Base-by-base conservation (phyloP, 2,888 invertebrate species). In the Eupelmus urozonus region DNA sequence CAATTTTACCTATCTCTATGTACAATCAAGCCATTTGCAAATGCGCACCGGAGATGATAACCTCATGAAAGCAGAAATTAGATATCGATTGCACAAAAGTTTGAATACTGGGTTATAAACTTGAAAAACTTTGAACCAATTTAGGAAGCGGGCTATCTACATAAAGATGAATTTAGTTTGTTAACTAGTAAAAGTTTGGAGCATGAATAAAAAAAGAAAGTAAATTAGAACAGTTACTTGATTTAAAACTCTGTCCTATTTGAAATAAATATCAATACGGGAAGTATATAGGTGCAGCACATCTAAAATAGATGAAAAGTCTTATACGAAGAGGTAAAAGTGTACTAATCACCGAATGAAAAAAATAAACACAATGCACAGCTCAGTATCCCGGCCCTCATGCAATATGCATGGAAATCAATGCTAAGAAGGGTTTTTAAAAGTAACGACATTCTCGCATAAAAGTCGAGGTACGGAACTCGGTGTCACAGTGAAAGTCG, bases 81-180 rank as follows among this genome's bases (percentile, higher is more conserved):
- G 20, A 60, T 70, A 70, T 70, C 59, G 59, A 70, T 70, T 49
- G 20, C 29, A 11, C 9, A 4, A 51, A 57, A 42, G 42, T 16
- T 67, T 4, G 4, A 2, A 23, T 65, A 18, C 16, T 29, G 66
- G 42, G 29, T 2, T 23, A 13, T 25, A 29, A 51, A 51, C 66
- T 67, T 55, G 40, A 66, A 34, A 45, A 70, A 70, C 20, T 59
- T 70, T 49, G 49, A 70, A 60, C 59, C 23, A 29, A 20, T 23
- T 60, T 13, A n/a, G 18, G 23, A 23, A 16, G 23, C 25, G 34
- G 9, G 34, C 20, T 25, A 40, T 55, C 60, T 60, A 9, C 60
- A 34, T 20, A n/a, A n/a, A n/a, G n/a, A n/a, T n/a, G n/a, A n/a
- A n/a, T n/a, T n/a, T n/a, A n/a, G n/a, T n/a, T n/a, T n/a, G n/a